Percentiles rank a stretch among this genome's conserved stretches.
Conservation (phyloP, 2,113 vertebrate genomes). For the Grus americana region DNA sequence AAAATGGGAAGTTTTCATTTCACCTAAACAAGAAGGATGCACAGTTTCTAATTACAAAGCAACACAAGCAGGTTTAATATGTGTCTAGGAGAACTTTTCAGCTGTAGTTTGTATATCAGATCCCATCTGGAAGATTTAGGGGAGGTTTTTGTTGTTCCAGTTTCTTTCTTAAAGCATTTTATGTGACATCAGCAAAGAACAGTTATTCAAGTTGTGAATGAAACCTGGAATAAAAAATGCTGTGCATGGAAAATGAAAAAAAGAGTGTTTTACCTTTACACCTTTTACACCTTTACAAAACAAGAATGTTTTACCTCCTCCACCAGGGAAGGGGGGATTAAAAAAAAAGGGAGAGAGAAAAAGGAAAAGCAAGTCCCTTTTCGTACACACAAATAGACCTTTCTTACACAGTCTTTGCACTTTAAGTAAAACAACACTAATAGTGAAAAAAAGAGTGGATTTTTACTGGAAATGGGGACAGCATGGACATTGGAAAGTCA, state of each 20-base stretch:
- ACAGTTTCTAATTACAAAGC: constrained; percentile 15
- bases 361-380: neutral
- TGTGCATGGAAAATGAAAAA: neutral
- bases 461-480: neutral
- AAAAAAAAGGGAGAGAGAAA: neutral
- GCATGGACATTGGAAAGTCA: neutral
- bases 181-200: neutral
- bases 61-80: neutral
- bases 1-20: neutral
- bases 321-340: fast-evolving
- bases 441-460: neutral
- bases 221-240: neutral
- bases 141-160: neutral
- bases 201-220: neutral
- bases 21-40: neutral
- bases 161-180: neutral
- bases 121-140: neutral
- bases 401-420: neutral
- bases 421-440: neutral
- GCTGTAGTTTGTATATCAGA: constrained; percentile 10
- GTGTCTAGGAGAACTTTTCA: neutral
- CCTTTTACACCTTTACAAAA: neutral
- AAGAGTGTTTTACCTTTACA: neutral
- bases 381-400: neutral
- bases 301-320: neutral